Evolutionary conservation across 2,113 vertebrate genomes (phyloP).

Genomic region (Plectropomus leopardus): DNA sequence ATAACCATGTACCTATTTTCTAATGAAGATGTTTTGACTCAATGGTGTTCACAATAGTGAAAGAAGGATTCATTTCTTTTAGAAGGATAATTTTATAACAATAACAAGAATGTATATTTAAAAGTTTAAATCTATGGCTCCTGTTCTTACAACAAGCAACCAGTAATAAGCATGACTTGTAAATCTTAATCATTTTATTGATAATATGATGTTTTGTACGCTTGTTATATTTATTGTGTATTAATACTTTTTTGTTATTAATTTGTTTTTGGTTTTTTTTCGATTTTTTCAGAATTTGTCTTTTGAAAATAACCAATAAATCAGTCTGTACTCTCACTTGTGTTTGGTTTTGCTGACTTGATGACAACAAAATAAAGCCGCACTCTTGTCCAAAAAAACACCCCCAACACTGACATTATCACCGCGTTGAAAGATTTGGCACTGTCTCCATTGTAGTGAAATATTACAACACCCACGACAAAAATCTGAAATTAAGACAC

Average conservation of each 20-base stretch:
- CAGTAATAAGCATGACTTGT: constrained; percentile 25
- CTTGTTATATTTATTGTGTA: neutral
- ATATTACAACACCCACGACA: constrained; percentile 59
- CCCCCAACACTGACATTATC: neutral
- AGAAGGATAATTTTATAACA: no score
- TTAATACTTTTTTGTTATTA: constrained; percentile 2
- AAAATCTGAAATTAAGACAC: constrained; percentile 70
- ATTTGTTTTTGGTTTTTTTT: neutral
- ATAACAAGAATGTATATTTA: neutral
- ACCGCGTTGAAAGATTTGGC: constrained; percentile 39
- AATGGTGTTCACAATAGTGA: no score
- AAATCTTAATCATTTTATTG: constrained; percentile 4
- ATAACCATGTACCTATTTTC: neutral
- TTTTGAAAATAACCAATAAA: constrained; percentile 28
- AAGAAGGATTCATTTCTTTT: no score
- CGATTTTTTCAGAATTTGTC: neutral
- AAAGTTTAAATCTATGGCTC: neutral
- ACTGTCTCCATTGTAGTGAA: constrained; percentile 50
- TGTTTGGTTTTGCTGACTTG: constrained; percentile 19
- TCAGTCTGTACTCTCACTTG: neutral
- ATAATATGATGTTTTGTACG: constrained; percentile 15
- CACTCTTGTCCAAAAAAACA: neutral
- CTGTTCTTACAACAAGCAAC: constrained; percentile 11
- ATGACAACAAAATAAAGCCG: neutral
- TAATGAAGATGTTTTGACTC: no score